phyloP scores from a whole-genome alignment of 2,113 vertebrate genomes.

The Xiphophorus hellerii region DNA sequence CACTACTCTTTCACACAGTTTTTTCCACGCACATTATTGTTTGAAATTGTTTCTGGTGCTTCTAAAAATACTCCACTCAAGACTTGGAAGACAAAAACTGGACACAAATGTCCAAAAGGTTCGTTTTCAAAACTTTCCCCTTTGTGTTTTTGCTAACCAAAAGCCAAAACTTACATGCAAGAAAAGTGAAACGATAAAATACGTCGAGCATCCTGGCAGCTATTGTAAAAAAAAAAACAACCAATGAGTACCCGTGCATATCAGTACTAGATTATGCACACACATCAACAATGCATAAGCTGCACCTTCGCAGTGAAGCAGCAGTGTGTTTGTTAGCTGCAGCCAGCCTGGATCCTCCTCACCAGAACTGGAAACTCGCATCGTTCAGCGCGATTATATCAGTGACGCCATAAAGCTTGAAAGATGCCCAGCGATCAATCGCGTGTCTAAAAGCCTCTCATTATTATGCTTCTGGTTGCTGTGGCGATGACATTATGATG shows the following conservation, averaged over 20 bases:
- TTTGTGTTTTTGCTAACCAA: not conserved
- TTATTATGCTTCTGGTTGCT: constrained; percentile 54
- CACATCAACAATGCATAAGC: constrained; percentile 10
- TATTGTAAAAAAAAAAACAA: not conserved
- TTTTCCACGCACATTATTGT: too few species aligned
- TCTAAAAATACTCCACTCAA: not conserved
- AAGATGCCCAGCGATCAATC: constrained; percentile 20
- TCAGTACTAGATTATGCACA: not conserved
- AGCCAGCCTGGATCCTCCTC: constrained; percentile 5
- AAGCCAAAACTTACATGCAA: not conserved
- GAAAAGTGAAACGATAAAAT: not conserved
- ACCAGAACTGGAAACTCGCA: constrained; percentile 13
- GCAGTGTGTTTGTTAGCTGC: constrained; percentile 34
- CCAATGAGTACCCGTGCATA: not conserved
- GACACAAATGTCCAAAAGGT: not conserved
- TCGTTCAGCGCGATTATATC: constrained; percentile 31
- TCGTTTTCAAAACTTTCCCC: not conserved
- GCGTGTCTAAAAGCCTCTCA: constrained; percentile 49
- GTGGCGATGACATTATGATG: constrained; percentile 54
- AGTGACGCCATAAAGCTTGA: constrained; percentile 34
- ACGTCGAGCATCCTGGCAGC: not conserved
- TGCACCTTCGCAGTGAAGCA: constrained; percentile 4
- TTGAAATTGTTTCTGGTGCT: not conserved
- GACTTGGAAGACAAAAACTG: not conserved
- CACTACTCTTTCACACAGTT: too few species aligned